Evolutionary conservation across 2,888 invertebrate genomes (phyloP), one percentile per base, ranked within the genome.

Genomic region (Idaea dimidiata): DNA sequence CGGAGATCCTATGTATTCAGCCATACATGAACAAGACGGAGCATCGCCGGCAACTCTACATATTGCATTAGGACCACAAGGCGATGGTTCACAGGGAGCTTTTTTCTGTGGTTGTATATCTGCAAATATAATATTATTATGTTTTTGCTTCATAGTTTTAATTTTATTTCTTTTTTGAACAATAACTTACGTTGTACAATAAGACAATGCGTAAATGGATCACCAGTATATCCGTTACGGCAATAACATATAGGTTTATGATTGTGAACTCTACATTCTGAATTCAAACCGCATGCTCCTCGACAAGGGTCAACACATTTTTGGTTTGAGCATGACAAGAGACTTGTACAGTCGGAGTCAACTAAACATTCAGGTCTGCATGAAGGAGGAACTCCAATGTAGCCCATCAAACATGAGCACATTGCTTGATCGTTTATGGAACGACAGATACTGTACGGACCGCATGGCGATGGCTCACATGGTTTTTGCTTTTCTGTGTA

Each of bases 201-300:
- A 59, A 74, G 68, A 84, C 97, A 97, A 76, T 94, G 93, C 8
- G 94, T 93, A 78, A 97, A 97, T 58, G 97, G 97, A 94, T 97
- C 96, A 17, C 97, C 97, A n/a, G 95, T 93, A 76, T 93, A 94
- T 62, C 94, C 94, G 65, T 89, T 91, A 65, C 95, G 95, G 78
- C 98, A 98, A 71, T 94, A 95, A 80, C 98, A 98, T 59, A 97
- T 95, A 0, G 98, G 97, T 80, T 95, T 96, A 82, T 98, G 98
- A 79, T 97, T 96, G 68, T 97, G 94, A 1, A 96, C 95, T 76
- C 94, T 94, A 78, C 98, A 98, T 71, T 95, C 90, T 0, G 98
- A 96, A 59, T 94, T 94, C 70, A 95, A 93, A 65, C 97, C 97
- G 70, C 97, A 97, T 14, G 96, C 94, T 54, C 97, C 96, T 17